phyloP scores from a whole-genome alignment of 2,888 invertebrate genomes.

The Apotomis betuletana region DNA sequence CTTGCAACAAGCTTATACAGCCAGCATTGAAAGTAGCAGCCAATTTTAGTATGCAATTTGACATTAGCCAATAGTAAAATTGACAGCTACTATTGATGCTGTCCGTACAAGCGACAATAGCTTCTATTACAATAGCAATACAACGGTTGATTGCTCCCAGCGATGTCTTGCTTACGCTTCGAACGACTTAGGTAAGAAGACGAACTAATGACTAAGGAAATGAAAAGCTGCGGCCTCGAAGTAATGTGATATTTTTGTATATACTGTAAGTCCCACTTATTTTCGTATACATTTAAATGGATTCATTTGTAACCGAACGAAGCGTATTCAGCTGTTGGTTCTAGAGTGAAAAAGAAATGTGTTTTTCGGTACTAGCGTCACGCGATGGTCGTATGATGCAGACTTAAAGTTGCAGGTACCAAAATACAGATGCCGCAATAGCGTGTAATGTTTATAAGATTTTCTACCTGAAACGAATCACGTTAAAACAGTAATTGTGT shows the following conservation, averaged over 20 bases:
- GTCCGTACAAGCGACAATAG: slow-evolving; percentile 36
- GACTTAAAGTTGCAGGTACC: background rate
- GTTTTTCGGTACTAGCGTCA: slow-evolving; percentile 56
- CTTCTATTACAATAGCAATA: slow-evolving; percentile 37
- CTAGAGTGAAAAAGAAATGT: slow-evolving; percentile 58
- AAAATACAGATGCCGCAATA: slow-evolving; percentile 31
- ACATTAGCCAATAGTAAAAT: too few relatives aligned
- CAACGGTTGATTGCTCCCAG: slow-evolving; percentile 45
- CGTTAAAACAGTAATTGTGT: background rate
- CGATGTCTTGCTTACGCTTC: slow-evolving; percentile 75
- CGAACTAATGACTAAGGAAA: slow-evolving; percentile 78
- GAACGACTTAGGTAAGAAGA: slow-evolving; percentile 77
- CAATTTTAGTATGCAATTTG: too few relatives aligned
- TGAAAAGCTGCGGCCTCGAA: slow-evolving; percentile 84
- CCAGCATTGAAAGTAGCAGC: too few relatives aligned
- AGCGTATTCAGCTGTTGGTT: slow-evolving; percentile 68
- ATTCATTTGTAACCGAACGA: slow-evolving; percentile 77
- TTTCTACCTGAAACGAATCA: background rate
- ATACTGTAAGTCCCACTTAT: slow-evolving; percentile 83
- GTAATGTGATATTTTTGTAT: slow-evolving; percentile 84
- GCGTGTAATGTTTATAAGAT: background rate
- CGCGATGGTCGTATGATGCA: slow-evolving; percentile 27
- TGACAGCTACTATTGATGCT: background rate
- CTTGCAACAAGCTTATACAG: slow-evolving; percentile 23
- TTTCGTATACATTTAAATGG: slow-evolving; percentile 83